Conservation (phyloP, 2,888 invertebrate species). For the Apoderus coryli region DNA sequence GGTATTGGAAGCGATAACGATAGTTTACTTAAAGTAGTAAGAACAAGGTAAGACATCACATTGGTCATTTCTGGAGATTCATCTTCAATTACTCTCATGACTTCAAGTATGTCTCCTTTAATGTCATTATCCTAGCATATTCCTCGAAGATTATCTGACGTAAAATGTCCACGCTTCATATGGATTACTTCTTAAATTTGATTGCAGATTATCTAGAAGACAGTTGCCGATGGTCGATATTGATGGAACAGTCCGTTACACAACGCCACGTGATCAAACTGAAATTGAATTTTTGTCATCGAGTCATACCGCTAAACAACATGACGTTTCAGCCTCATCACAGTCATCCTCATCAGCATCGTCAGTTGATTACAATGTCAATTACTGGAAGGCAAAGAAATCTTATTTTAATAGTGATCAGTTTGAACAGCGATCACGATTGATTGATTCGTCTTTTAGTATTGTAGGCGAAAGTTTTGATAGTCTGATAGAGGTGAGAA, state of each 20-base stretch:
- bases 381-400: slow-evolving; percentile 31
- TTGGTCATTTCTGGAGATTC: too few species aligned
- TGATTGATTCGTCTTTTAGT: too few species aligned
- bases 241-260: slow-evolving; percentile 63
- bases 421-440: too few species aligned
- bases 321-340: slow-evolving; percentile 7
- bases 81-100: too few species aligned
- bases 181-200: slow-evolving; percentile 4
- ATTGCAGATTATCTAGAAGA: slow-evolving; percentile 44
- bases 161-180: too few species aligned
- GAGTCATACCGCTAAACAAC: neutral
- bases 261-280: slow-evolving; percentile 39
- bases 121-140: too few species aligned
- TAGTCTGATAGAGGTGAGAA: too few species aligned
- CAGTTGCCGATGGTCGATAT: slow-evolving; percentile 55
- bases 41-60: slow-evolving; percentile 39
- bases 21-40: slow-evolving; percentile 53
- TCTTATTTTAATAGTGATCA: too few species aligned
- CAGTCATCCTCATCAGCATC: slow-evolving; percentile 19
- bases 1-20: slow-evolving; percentile 36
- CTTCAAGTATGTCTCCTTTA: too few species aligned
- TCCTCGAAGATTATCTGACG: too few species aligned
- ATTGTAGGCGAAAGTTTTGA: too few species aligned
- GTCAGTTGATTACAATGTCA: slow-evolving; percentile 18
- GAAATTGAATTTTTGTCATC: slow-evolving; percentile 63